Percentiles rank a stretch among this genome's conserved stretches.
Conservation (phyloP, 2,888 invertebrate species). For the Epsilonema sp. region DNA sequence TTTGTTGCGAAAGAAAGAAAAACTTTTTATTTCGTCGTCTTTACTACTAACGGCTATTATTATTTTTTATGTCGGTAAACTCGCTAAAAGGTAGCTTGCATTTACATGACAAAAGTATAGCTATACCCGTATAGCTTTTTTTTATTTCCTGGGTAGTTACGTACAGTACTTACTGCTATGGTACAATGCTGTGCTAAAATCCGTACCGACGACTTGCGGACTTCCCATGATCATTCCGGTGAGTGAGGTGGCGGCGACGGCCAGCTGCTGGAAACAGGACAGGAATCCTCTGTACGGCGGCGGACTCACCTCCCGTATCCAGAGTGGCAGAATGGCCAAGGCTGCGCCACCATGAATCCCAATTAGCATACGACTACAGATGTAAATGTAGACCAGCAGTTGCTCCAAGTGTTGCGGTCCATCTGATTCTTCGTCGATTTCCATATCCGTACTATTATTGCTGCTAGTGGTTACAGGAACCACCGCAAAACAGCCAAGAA, state of each 20-base stretch:
- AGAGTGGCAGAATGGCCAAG: conserved; percentile 17
- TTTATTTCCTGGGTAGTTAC: no score
- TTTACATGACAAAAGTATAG: no score
- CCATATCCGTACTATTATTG: no score
- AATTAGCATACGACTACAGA: conserved; percentile 16
- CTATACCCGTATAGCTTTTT: no score
- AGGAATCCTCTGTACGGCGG: conserved; percentile 16
- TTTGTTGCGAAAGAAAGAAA: no score
- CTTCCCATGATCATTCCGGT: background rate
- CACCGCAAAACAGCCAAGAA: conserved; percentile 15
- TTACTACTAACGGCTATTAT: no score
- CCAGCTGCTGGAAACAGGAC: conserved; percentile 13
- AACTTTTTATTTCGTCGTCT: no score
- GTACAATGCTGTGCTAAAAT: no score
- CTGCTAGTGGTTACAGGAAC: no score
- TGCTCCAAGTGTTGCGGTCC: background rate
- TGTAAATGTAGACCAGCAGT: background rate
- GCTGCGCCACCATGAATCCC: conserved; percentile 18
- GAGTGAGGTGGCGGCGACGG: background rate
- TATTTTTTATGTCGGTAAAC: no score
- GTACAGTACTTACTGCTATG: no score
- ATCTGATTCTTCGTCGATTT: background rate
- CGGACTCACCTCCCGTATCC: conserved; percentile 20
- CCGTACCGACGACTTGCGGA: background rate
- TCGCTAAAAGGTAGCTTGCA: no score